Conservation (phyloP, 2,113 vertebrate species). For the Melospiza georgiana region DNA sequence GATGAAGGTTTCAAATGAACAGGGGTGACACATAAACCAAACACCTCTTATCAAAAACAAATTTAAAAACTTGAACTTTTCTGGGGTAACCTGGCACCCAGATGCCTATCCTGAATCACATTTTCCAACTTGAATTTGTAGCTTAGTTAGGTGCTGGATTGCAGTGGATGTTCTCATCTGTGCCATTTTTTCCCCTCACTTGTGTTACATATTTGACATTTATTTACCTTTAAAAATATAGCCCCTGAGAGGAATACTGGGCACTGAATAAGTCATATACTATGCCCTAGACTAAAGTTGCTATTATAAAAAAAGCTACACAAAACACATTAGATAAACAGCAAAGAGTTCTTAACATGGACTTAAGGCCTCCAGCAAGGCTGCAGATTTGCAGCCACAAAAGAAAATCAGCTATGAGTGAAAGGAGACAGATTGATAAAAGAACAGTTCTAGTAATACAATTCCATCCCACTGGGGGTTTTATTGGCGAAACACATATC, state of each 20-base stretch:
- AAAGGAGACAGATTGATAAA: not conserved
- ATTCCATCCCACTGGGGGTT: not conserved
- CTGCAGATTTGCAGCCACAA: not conserved
- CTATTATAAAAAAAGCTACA: not conserved
- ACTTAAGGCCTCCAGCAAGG: not conserved
- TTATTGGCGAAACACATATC: slow-evolving; percentile 1
- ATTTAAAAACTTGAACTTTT: not conserved
- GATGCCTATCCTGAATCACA: not conserved
- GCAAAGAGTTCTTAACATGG: not conserved
- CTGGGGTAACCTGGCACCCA: not conserved
- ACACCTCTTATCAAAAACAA: not conserved
- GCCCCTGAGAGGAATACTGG: not conserved
- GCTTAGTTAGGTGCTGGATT: not conserved
- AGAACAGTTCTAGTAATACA: not conserved
- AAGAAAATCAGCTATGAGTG: not conserved
- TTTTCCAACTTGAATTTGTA: not conserved
- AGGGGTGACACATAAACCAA: not conserved
- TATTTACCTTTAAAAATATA: not conserved
- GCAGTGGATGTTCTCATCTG: not conserved
- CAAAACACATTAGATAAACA: not conserved
- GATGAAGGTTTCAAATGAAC: not conserved
- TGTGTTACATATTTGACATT: not conserved
- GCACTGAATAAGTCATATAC: not conserved
- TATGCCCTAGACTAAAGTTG: not conserved
- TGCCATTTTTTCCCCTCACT: not conserved